Conservation (phyloP, 2,797 vertebrate species). For the Sebastes matsubarae region DNA sequence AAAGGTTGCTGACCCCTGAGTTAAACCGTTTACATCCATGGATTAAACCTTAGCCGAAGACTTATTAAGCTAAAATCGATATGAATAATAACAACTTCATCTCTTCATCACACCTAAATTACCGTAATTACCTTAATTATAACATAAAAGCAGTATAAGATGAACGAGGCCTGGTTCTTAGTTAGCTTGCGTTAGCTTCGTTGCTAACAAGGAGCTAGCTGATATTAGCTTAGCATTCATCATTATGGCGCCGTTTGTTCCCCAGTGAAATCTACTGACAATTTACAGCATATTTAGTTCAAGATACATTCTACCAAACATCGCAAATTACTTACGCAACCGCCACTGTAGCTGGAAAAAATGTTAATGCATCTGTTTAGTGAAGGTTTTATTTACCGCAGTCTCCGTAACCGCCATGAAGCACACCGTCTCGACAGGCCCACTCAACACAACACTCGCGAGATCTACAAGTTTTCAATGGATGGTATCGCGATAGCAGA, state of each 20-base stretch:
- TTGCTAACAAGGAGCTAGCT: constrained; percentile 48
- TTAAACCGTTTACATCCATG: background rate
- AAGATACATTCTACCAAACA: background rate
- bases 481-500: constrained; percentile 53
- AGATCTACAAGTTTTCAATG: background rate
- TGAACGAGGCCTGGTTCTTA: constrained; percentile 21
- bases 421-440: constrained; percentile 72
- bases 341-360: background rate
- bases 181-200: constrained; percentile 17
- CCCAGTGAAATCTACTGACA: background rate
- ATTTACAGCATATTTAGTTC: background rate
- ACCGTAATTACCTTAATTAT: too few relatives aligned
- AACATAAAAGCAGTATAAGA: background rate
- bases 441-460: constrained; percentile 49
- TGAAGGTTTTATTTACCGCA: constrained; percentile 77
- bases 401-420: constrained; percentile 83
- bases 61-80: background rate
- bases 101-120: fast-evolving
- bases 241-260: constrained; percentile 36
- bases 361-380: constrained; percentile 8
- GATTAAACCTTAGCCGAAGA: background rate
- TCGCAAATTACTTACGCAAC: background rate
- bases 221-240: constrained; percentile 22
- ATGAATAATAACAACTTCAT: background rate
- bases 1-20: background rate